Base-by-base conservation (phyloP, 2,888 invertebrate species). In the Hypomecis atomaria region DNA sequence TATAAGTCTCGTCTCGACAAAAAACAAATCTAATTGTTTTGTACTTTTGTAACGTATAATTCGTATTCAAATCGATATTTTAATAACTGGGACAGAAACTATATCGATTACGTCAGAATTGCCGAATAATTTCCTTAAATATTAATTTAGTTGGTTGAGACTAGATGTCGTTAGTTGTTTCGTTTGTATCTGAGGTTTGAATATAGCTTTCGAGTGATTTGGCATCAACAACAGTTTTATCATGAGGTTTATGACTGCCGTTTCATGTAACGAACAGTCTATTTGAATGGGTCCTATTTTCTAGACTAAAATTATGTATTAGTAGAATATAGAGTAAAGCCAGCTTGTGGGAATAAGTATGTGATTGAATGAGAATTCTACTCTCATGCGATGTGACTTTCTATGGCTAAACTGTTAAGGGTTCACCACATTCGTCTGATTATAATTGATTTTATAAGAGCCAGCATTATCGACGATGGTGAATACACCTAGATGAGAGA, bases 91-190 rank as follows among this genome's bases (percentile, higher is more conserved):
- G 38, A 52, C 13, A 40, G 33, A 40, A 40, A 4, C 23, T 0
- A 52, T 23, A 40, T 33, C 52, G 40, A 40, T 9, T 40, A n/a
- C 52, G 40, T 33, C 33, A 38, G 37, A 50, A 52, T 49, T 44
- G 13, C 33, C 34, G 33, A 10, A 1, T 34, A 54, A 37, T 61
- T 49, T 9, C 43, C n/a, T 37, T 1, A 10, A 42, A 23, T 5
- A 1, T 6, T 6, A 13, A 36, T 8, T 4, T 7, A 23, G 3
- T n/a, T 6, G 11, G 11, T 33, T n/a, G 44, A 43, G 34, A 33
- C 49, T 71, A 75, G 78, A 74, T 77, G 77, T 68, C 74, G 61
- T 57, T 71, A 58, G 52, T 11, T 54, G 56, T 58, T 52, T 47
- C 56, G 42, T 58, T 58, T 49, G 42, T 13, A 49, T 9, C n/a